Evolutionary conservation across 2,113 vertebrate species (phyloP), one percentile per base, ranked within the genome.

Genomic region (Phyllostomus discolor): DNA sequence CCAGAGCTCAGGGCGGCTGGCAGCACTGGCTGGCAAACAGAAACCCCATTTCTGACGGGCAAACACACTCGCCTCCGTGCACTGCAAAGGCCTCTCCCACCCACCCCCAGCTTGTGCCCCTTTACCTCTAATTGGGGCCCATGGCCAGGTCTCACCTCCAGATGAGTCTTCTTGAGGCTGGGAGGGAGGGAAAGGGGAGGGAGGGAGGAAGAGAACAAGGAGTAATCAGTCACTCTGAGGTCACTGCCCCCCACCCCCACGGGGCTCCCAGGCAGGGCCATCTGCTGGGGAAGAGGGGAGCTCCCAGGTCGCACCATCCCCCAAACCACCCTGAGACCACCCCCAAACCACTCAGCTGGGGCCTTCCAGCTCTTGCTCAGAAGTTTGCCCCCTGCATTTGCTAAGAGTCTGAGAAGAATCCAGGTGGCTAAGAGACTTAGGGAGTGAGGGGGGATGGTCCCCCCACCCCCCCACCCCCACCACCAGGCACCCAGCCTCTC

Each of bases 41-140:
- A 22, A n/a, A 50, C 8, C 17, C 67, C 7, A 3, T 4, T 22
- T 31, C 16, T 16, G 10, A 64, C 20, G 22, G 14, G 35, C 43
- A 38, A 46, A 72, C n/a, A 72, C n/a, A 16, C 33, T 5, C 15
- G 16, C 19, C 31, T 15, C 31, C 0, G 0, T 15, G 67, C 0
- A 28, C 35, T 54, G 15, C 1, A 1, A 35, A 1, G 7, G 41
- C 43, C 16, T 52, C 38, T 80, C 48, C 41, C 10, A 20, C 9
- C 54, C 14, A 0, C 26, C 52, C 28, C 31, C 22, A 54, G 3
- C 22, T 2, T 0, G 0, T 1, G 7, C 22, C 46, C 22, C 1
- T 14, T 62, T 52, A 16, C 46, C n/a, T 86, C 0, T 17, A 2
- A 1, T 3, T 24, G 3, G 8, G 75, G 54, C 35, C 54, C n/a